These are phyloP conservation scores for Dione juno DNA, from an alignment of 2,888 invertebrate genomes.

Conservation along the genomic window DNA sequence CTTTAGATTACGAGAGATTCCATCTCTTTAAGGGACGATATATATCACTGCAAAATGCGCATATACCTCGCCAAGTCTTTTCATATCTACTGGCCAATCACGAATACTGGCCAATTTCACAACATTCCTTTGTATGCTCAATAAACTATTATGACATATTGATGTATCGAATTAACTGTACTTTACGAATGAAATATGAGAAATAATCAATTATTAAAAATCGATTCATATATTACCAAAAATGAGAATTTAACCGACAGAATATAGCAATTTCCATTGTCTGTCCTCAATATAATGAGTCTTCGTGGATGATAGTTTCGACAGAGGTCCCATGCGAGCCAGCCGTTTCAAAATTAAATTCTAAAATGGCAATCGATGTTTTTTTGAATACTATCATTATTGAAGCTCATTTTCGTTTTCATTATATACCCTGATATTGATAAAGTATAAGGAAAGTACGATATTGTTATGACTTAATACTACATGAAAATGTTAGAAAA, in stretches of 20 bases:
- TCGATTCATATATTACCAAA: not conserved
- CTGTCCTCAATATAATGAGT: not conserved
- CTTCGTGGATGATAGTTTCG: not conserved
- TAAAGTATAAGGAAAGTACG: conserved; percentile 21
- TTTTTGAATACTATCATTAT: conserved; percentile 26
- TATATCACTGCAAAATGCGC: conserved; percentile 49
- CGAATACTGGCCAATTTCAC: conserved; percentile 65
- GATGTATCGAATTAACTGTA: not conserved
- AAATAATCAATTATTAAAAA: conserved; percentile 3
- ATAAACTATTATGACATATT: conserved; percentile 16
- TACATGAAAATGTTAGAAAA: conserved; percentile 36
- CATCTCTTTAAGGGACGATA: conserved; percentile 50
- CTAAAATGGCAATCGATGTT: conserved; percentile 40
- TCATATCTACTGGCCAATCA: conserved; percentile 53
- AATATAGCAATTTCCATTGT: conserved; percentile 7
- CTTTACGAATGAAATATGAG: not conserved
- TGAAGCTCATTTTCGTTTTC: conserved; percentile 36
- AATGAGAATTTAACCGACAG: conserved; percentile 3
- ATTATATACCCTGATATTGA: conserved; percentile 39
- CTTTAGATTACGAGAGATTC: conserved; percentile 51
- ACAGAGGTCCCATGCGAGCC: conserved; percentile 2
- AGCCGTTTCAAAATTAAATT: conserved; percentile 47
- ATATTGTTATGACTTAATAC: conserved; percentile 31
- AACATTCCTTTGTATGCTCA: conserved; percentile 14
- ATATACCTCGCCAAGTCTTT: conserved; percentile 42